Percentiles rank a stretch among this genome's conserved stretches.
Evolutionary conservation across 2,797 vertebrate genomes (phyloP).

Genomic region (Tolypeutes matacus): DNA sequence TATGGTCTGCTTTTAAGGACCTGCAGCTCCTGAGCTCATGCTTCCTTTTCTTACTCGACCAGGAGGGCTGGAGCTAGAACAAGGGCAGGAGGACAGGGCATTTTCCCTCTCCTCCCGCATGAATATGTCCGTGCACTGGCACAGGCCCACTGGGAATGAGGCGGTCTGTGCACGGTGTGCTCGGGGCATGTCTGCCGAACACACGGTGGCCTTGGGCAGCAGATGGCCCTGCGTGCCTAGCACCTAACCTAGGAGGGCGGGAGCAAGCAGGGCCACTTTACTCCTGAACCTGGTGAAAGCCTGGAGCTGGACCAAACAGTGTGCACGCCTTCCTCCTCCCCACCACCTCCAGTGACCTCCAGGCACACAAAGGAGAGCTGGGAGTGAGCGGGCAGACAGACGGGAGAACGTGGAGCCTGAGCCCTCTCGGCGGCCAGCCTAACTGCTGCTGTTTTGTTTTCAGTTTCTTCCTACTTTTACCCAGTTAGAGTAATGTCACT

Average conservation of each 20-base stretch:
- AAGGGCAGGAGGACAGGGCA: accelerated
- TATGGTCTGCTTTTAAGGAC: neutral
- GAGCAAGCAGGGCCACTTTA: neutral
- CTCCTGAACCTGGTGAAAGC: neutral
- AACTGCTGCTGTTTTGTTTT: neutral
- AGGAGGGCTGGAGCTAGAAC: neutral
- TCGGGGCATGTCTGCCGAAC: neutral
- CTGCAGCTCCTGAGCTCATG: neutral
- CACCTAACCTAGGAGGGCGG: neutral
- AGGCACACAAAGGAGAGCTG: neutral
- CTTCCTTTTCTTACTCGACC: neutral
- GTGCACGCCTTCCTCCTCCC: neutral
- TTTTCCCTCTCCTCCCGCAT: neutral
- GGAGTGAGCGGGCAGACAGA: neutral
- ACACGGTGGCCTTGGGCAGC: neutral
- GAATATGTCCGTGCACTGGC: neutral
- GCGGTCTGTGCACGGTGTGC: neutral
- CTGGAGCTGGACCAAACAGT: neutral
- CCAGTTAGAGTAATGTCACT: neutral
- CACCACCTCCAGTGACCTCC: neutral
- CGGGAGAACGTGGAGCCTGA: neutral
- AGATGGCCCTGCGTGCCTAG: neutral
- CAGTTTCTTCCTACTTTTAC: neutral
- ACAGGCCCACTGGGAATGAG: no score
- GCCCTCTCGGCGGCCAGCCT: neutral